Evolutionary conservation across 2,888 invertebrate species (phyloP).

Genomic region (Apotomis betuletana): DNA sequence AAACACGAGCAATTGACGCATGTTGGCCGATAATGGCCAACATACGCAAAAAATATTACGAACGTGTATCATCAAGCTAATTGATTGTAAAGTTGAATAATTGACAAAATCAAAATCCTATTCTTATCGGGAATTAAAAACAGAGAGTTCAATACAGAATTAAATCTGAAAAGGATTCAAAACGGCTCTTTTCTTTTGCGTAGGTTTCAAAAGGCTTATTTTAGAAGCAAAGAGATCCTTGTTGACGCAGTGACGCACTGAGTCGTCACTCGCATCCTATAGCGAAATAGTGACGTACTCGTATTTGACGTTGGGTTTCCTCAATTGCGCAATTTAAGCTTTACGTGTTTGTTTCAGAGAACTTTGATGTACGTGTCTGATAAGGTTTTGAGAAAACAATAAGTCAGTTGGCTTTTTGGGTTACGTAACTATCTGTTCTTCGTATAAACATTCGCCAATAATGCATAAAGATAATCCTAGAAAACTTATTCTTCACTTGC

Average conservation of each 20-base stretch:
- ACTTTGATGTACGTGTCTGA: slow-evolving; percentile 22
- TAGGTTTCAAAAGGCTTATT: background rate
- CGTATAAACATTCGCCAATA: background rate
- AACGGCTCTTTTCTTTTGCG: background rate
- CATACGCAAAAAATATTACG: no score
- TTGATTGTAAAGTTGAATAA: no score
- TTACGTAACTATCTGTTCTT: background rate
- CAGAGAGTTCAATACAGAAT: no score
- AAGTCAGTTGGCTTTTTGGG: slow-evolving; percentile 3
- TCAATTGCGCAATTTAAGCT: slow-evolving; percentile 34
- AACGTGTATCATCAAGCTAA: no score
- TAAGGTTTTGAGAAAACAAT: slow-evolving; percentile 25
- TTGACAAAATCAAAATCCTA: no score
- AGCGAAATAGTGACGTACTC: slow-evolving; percentile 31
- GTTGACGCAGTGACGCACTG: slow-evolving; percentile 21
- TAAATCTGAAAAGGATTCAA: no score
- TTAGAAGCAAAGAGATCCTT: slow-evolving; percentile 11
- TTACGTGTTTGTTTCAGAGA: slow-evolving; percentile 14
- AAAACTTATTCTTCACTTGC: no score
- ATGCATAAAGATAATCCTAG: no score
- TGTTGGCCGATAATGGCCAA: no score
- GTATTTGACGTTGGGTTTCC: slow-evolving; percentile 20
- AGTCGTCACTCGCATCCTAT: slow-evolving; percentile 35
- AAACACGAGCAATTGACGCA: no score
- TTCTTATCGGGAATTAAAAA: no score